phyloP scores from a whole-genome alignment of 2,113 vertebrate genomes.

The Sisor rabdophorus region DNA sequence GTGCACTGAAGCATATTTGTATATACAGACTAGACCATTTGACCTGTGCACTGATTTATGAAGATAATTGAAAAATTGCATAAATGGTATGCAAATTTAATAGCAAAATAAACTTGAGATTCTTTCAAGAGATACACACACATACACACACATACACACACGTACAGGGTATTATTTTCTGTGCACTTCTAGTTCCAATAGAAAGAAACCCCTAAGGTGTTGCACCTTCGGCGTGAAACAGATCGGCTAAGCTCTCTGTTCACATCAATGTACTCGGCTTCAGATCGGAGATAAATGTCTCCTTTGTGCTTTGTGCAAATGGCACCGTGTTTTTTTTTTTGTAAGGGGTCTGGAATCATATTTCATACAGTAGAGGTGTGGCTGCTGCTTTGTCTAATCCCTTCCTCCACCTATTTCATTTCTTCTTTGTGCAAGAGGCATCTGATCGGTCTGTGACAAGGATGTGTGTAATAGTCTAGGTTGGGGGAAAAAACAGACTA shows the following conservation, averaged over 20 bases:
- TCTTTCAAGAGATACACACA: background rate
- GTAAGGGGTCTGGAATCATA: constrained; percentile 54
- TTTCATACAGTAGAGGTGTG: constrained; percentile 54
- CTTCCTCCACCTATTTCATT: constrained; percentile 10
- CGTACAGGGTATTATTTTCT: constrained; percentile 24
- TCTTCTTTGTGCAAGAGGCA: constrained; percentile 19
- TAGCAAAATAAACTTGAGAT: background rate
- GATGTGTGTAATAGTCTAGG: background rate
- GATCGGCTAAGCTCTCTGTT: constrained; percentile 32
- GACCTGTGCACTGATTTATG: background rate
- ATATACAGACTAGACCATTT: background rate
- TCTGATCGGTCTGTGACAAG: constrained; percentile 4
- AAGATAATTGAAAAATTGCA: background rate
- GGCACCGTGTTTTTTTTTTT: constrained; percentile 59
- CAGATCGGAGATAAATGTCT: constrained; percentile 55
- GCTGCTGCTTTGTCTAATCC: constrained; percentile 27
- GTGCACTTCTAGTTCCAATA: constrained; percentile 13
- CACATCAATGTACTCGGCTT: constrained; percentile 43
- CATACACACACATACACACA: background rate
- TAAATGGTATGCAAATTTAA: background rate
- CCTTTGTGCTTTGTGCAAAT: constrained; percentile 65
- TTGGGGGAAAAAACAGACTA: background rate
- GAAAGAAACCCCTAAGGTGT: constrained; percentile 26
- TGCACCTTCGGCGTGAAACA: constrained; percentile 27
- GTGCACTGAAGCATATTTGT: background rate